These are phyloP conservation scores for Bembecia ichneumoniformis DNA, from an alignment of 2,888 invertebrate species.

Conservation along the genomic window DNA sequence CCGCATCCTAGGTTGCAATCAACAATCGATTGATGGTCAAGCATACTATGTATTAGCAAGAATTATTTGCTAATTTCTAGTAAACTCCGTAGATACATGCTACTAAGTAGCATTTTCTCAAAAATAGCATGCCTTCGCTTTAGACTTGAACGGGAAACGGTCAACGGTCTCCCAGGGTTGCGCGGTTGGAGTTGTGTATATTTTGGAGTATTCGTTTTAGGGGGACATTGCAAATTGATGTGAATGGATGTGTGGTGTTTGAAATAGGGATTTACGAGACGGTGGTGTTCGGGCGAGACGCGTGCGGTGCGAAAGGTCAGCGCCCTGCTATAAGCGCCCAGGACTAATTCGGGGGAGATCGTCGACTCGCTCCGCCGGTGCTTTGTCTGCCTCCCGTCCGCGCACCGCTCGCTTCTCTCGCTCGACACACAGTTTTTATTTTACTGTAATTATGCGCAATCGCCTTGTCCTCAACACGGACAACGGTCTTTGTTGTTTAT, in stretches of 20 bases:
- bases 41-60: too few species aligned
- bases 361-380: slow-evolving; percentile 53
- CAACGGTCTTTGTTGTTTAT: background rate
- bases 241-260: slow-evolving; percentile 2
- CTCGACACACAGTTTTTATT: slow-evolving; percentile 22
- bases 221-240: background rate
- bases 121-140: too few species aligned
- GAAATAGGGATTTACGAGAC: slow-evolving; percentile 15
- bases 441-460: slow-evolving; percentile 8
- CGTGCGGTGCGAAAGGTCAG: slow-evolving; percentile 50
- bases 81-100: too few species aligned
- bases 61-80: too few species aligned
- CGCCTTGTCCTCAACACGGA: slow-evolving; percentile 11
- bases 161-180: slow-evolving; percentile 6
- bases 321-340: slow-evolving; percentile 48
- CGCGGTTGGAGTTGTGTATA: slow-evolving; percentile 2
- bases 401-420: slow-evolving; percentile 18
- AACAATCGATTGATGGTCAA: too few species aligned
- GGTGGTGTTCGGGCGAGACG: slow-evolving; percentile 28
- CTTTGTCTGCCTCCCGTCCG: slow-evolving; percentile 54
- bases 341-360: slow-evolving; percentile 72
- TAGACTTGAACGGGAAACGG: too few species aligned
- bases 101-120: too few species aligned
- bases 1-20: too few species aligned
- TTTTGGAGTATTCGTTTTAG: slow-evolving; percentile 5